Base-by-base conservation (phyloP, 2,113 vertebrate genomes). In the Hippocampus mohnikei region DNA sequence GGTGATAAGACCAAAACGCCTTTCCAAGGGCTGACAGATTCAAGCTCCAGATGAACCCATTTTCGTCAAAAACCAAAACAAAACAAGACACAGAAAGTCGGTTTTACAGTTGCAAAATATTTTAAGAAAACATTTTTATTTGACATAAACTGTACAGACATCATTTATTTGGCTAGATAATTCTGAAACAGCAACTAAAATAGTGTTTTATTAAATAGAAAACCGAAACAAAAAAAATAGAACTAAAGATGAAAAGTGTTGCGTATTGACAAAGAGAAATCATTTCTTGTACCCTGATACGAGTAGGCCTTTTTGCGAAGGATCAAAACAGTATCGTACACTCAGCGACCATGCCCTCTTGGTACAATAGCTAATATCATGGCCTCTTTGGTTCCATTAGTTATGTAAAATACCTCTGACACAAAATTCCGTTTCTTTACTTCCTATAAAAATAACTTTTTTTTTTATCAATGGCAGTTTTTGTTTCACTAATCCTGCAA, bases 361-460 rank as follows among this genome's bases (percentile, higher is more conserved):
- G 71, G 83, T 92, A 94, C 94, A 94, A 94, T 92, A 94, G 92
- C 94, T 94, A 94, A 96, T 93, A 93, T 89, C 88, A 93, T 96
- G 96, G 95, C 96, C 95, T 99, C 97, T 91, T 89, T 91, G 89
- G 89, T 91, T 89, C 82, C 81, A 86, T 88, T 85, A 79, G 81
- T 89, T 84, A 85, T 76, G 80, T 86, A 87, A 88, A 89, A 90
- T 85, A 88, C 83, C 89, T 86, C 81, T 88, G 80, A 88, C 82
- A 87, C 72, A 84, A 86, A 84, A 86, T 79, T 89, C 73, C 91
- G 93, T 93, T 96, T 46, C 63, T 65, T 92, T 92, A 55, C 29
- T 91, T 94, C 94, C 94, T 97, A 97, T 95, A 98, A 99, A 99
- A 98, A 98, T 97, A 97, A 95, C 93, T 90, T 92, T 94, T 95